These are phyloP conservation scores for Dendrophyllia cribrosa DNA, from an alignment of 64 coral and sea anemone genomes.

Conservation along the genomic window DNA sequence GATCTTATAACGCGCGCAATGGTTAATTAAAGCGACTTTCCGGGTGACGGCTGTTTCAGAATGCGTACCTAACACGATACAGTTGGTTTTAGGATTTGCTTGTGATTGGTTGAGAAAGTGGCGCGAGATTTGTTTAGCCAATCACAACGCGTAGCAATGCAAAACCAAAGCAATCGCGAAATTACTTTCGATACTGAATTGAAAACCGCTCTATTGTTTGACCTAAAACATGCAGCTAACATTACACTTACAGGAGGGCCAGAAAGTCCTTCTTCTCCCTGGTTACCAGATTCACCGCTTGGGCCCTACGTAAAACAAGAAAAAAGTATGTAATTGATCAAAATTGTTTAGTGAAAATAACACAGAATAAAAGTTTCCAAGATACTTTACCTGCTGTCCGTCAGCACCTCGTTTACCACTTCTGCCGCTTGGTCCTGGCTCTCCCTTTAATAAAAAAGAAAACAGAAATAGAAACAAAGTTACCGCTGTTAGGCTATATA, in stretches of 20 bases:
- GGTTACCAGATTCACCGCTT: not conserved
- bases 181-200: not conserved
- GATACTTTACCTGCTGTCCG: not conserved
- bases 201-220: not conserved
- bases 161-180: too few species aligned
- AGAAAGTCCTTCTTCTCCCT: constrained; percentile 1
- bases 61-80: too few species aligned
- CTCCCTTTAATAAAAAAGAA: not conserved
- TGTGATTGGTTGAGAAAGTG: too few species aligned
- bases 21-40: too few species aligned
- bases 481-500: too few species aligned
- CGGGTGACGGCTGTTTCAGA: too few species aligned
- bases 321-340: not conserved
- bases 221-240: too few species aligned
- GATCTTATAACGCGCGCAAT: too few species aligned
- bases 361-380: not conserved
- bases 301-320: not conserved
- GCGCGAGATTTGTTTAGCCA: too few species aligned
- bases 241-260: not conserved
- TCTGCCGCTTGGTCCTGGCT: not conserved
- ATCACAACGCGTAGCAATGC: too few species aligned
- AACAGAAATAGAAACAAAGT: not conserved
- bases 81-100: too few species aligned
- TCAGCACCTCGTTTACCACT: not conserved
- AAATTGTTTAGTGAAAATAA: not conserved